Evolutionary conservation across 1,140 invertebrate species (phyloP).

Genomic region (Hetaerina americana): DNA sequence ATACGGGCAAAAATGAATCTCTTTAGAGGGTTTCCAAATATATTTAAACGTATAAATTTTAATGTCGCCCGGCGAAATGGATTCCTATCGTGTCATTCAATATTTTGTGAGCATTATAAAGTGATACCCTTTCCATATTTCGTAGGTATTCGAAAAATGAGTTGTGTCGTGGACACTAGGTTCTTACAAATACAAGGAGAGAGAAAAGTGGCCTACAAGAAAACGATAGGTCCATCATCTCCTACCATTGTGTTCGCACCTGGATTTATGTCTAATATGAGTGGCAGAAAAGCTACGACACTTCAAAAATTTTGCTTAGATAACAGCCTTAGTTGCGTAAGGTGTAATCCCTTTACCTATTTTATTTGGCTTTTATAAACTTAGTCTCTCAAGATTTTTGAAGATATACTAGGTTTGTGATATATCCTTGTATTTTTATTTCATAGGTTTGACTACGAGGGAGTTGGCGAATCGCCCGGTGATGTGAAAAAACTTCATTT

Average conservation of each 20-base stretch:
- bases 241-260: constrained; percentile 4
- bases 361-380: too few species aligned
- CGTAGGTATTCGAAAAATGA: not conserved
- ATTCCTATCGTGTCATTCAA: too few species aligned
- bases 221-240: not conserved
- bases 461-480: not conserved
- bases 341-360: too few species aligned
- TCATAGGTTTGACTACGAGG: constrained; percentile 4
- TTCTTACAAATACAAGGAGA: not conserved
- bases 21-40: too few species aligned
- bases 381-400: too few species aligned
- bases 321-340: not conserved
- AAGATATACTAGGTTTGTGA: too few species aligned
- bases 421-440: not conserved
- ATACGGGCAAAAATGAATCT: too few species aligned
- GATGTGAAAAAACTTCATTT: not conserved
- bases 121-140: too few species aligned
- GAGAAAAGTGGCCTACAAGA: not conserved
- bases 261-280: constrained; percentile 6
- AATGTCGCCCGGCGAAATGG: too few species aligned
- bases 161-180: not conserved
- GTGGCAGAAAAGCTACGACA: not conserved
- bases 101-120: too few species aligned
- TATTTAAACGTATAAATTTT: too few species aligned
- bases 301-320: not conserved